A percentile compares a stretch with the other conserved stretches of the same genome.
phyloP scores from a whole-genome alignment of 2,888 invertebrate genomes.

The Nephrocerus scutellatus region DNA sequence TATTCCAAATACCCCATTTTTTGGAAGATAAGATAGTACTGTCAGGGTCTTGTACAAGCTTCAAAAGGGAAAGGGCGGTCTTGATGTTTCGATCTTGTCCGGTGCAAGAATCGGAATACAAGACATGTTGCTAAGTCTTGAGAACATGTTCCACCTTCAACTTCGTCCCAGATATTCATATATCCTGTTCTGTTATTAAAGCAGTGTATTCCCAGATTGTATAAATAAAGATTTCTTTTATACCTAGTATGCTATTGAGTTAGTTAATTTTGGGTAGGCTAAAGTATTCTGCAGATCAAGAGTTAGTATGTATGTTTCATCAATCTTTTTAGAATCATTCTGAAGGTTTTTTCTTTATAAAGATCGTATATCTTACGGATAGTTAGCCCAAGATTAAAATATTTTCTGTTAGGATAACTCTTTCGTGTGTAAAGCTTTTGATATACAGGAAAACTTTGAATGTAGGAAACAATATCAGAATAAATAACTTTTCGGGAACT shows the following conservation, averaged over 20 bases:
- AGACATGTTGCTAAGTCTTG: conserved; percentile 31
- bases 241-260: conserved; percentile 29
- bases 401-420: conserved; percentile 25
- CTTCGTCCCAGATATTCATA: conserved; percentile 31
- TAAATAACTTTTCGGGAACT: conserved; percentile 25
- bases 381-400: too few relatives aligned
- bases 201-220: conserved; percentile 28
- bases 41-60: too few relatives aligned
- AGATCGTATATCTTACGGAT: conserved; percentile 16
- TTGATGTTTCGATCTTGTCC: conserved; percentile 13
- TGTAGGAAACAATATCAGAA: conserved; percentile 23
- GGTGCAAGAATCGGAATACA: too few relatives aligned
- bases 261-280: conserved; percentile 25
- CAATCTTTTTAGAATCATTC: conserved; percentile 20
- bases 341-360: conserved; percentile 19
- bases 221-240: conserved; percentile 31
- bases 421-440: conserved; percentile 27
- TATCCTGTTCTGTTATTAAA: conserved; percentile 26
- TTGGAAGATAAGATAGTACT: too few relatives aligned
- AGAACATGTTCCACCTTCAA: conserved; percentile 28
- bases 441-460: conserved; percentile 26
- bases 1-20: too few relatives aligned
- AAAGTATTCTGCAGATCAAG: conserved; percentile 22
- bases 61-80: conserved; percentile 1
- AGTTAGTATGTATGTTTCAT: conserved; percentile 19